Evolutionary conservation across 53 echinoderm and acorn worm genomes (phyloP).

Genomic region (Paelopatides confundens): DNA sequence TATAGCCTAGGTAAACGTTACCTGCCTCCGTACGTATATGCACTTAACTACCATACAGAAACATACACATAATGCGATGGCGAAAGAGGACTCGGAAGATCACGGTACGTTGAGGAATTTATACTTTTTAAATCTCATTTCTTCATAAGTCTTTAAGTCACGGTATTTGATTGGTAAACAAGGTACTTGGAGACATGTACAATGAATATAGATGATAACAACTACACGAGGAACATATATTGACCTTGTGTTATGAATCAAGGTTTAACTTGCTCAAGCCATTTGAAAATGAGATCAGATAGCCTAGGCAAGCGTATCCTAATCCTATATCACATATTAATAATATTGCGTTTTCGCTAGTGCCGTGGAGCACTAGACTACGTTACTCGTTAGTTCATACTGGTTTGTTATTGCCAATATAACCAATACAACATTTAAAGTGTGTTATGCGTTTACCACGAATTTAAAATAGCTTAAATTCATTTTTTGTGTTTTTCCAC

Average conservation of each 20-base stretch:
- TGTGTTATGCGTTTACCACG: too few species aligned
- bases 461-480: too few species aligned
- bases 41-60: neutral
- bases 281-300: neutral
- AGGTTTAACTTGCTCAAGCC: neutral
- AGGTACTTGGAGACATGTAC: neutral
- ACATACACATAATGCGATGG: conserved; percentile 33
- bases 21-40: neutral
- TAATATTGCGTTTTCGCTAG: neutral
- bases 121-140: neutral
- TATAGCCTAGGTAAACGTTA: neutral
- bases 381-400: too few species aligned
- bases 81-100: conserved; percentile 23
- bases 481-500: too few species aligned
- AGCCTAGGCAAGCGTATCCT: neutral
- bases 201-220: neutral
- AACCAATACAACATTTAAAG: too few species aligned
- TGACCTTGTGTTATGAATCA: neutral
- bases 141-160: neutral
- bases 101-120: conserved; percentile 32
- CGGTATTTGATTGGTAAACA: neutral
- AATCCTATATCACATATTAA: neutral
- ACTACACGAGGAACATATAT: neutral
- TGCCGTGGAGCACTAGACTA: too few species aligned
- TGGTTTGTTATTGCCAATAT: too few species aligned